phyloP scores from a whole-genome alignment of 2,797 vertebrate genomes.

The Neoniphon sammara region DNA sequence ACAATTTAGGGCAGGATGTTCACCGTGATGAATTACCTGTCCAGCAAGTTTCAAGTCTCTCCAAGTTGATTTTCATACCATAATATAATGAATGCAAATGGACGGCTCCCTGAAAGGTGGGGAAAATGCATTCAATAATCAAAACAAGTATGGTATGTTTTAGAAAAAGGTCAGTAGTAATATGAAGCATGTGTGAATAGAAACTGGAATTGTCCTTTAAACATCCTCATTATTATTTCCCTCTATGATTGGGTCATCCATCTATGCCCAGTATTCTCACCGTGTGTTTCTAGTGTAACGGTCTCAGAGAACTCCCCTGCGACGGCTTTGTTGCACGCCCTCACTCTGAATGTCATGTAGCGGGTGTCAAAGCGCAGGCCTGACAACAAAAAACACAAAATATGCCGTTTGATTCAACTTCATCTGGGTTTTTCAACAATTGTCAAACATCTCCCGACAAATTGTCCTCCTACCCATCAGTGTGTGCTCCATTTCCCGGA shows the following conservation, averaged over 20 bases:
- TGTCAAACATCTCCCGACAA: neutral
- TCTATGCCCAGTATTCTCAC: constrained; percentile 71
- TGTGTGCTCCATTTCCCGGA: constrained; percentile 87
- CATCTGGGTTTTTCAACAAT: neutral
- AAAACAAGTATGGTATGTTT: no score
- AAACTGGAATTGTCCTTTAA: neutral
- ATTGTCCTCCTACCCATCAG: constrained; percentile 81
- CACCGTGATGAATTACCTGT: no score
- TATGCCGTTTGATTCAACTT: neutral
- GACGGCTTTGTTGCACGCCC: constrained; percentile 95
- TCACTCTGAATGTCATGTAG: constrained; percentile 94
- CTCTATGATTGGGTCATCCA: neutral
- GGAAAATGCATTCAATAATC: no score
- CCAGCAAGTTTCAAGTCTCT: no score
- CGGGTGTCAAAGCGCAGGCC: constrained; percentile 94
- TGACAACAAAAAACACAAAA: constrained; percentile 55
- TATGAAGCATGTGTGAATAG: no score
- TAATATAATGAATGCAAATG: no score
- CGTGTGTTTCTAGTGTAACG: constrained; percentile 91
- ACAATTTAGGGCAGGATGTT: no score
- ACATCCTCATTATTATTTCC: neutral
- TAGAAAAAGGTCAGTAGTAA: no score
- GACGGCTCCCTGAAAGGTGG: no score
- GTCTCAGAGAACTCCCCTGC: constrained; percentile 94
- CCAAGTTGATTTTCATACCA: no score